Evolutionary conservation across 2,797 vertebrate species (phyloP), one percentile per base, ranked within the genome.

Genomic region (Mionectes olivaceus): DNA sequence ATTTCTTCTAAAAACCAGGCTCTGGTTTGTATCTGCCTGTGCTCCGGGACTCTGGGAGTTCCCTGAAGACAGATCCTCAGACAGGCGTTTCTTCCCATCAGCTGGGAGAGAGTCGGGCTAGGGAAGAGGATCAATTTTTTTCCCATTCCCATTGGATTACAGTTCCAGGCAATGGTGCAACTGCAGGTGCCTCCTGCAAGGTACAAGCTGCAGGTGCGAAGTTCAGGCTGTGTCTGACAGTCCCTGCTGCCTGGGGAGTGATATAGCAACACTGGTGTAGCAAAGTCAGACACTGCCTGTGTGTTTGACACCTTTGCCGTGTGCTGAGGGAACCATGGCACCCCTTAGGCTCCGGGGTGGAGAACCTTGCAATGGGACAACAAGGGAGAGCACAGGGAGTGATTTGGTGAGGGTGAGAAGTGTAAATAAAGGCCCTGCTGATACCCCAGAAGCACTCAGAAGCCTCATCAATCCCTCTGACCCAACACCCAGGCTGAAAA

Each of bases 231-330:
- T 11, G 52, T 9, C 55, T 5, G 2, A 7, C 46, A 7, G 13
- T 33, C 49, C 19, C 21, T 22, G 0, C 32, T 24, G 13, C 77
- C 80, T 17, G n/a, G 3, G 25, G 1, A 7, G 59, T 12, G 61
- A 46, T 47, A 4, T 0, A n/a, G 76, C n/a, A 50, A 2, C 10
- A 13, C 0, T 27, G 37, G 11, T 37, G 49, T 28, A 60, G 53
- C 6, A 35, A 50, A 71, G 19, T 7, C 68, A 50, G 19, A 5
- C 0, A 1, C 1, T 49, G 37, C 1, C 2, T 27, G 18, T 41
- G 32, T 39, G 73, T 23, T 44, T 37, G 70, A 16, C 14, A 24
- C 30, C 30, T 74, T 46, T 39, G 59, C 57, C 0, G 0, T 8
- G 32, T 32, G 15, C 50, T 28, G 60, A 65, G 55, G 61, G 53